phyloP scores from a whole-genome alignment of 1,140 invertebrate species.

The Plodia interpunctella region DNA sequence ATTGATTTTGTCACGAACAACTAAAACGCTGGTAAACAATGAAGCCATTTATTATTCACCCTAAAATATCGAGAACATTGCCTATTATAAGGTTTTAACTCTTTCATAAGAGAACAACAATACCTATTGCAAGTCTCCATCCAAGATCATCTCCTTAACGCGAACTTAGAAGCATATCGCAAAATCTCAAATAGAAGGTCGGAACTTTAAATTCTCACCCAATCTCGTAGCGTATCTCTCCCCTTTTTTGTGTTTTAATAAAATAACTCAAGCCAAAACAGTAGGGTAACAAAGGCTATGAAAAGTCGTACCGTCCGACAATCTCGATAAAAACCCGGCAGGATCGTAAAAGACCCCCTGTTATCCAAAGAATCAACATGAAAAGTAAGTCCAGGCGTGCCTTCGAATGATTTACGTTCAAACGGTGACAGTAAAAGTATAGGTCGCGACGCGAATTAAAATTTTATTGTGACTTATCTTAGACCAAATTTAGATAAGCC shows the following conservation, averaged over 20 bases:
- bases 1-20: not conserved
- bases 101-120: not conserved
- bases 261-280: slow-evolving; percentile 43
- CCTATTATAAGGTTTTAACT: not conserved
- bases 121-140: not conserved
- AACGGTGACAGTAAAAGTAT: slow-evolving; percentile 48
- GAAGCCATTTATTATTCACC: not conserved
- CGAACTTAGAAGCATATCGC: slow-evolving; percentile 4
- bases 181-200: slow-evolving; percentile 12
- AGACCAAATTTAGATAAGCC: slow-evolving; percentile 1
- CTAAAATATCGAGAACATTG: not conserved
- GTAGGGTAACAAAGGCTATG: slow-evolving; percentile 44
- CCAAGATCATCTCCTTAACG: not conserved
- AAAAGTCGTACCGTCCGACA: slow-evolving; percentile 40
- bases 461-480: slow-evolving; percentile 39
- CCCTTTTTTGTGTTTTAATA: slow-evolving; percentile 43
- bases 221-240: slow-evolving; percentile 31
- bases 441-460: slow-evolving; percentile 47
- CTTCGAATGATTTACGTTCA: slow-evolving; percentile 47
- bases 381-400: slow-evolving; percentile 34
- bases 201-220: slow-evolving; percentile 38
- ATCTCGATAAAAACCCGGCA: slow-evolving; percentile 61
- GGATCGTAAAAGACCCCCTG: slow-evolving; percentile 55
- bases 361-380: slow-evolving; percentile 56
- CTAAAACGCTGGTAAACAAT: not conserved